A percentile compares a stretch with the other conserved stretches of the same genome.
phyloP scores from a whole-genome alignment of 2,888 invertebrate genomes.

The Abrostola triplasia region DNA sequence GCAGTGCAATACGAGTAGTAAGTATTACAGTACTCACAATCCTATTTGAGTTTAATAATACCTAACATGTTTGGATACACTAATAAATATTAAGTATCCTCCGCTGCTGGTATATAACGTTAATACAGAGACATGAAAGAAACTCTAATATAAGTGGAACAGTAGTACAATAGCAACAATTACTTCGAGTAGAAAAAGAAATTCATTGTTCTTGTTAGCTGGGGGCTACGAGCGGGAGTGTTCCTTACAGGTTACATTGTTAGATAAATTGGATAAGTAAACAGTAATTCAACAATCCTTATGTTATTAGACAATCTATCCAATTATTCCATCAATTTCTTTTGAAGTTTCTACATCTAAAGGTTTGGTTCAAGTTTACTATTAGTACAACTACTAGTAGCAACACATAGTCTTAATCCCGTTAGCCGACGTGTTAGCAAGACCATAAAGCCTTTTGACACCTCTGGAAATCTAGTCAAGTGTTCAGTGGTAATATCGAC shows the following conservation, averaged over 20 bases:
- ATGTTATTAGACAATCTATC: background rate
- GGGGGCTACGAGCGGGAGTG: background rate
- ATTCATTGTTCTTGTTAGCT: background rate
- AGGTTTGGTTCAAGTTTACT: constrained; percentile 1
- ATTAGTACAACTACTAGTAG: background rate
- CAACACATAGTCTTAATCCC: constrained; percentile 12
- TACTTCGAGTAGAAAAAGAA: constrained; percentile 15
- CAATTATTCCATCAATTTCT: background rate
- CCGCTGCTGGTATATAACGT: constrained; percentile 6
- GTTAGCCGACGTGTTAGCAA: constrained; percentile 13
- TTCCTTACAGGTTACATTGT: background rate
- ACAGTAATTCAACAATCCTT: background rate
- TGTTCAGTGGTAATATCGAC: background rate
- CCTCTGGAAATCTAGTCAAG: background rate
- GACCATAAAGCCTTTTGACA: constrained; percentile 18
- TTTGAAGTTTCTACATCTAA: constrained; percentile 6
- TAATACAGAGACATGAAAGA: constrained; percentile 10
- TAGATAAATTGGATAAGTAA: background rate
- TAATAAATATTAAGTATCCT: constrained; percentile 20
- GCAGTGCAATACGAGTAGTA: constrained; percentile 30
- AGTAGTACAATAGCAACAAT: constrained; percentile 13
- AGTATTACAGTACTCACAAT: constrained; percentile 38
- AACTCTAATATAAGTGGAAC: constrained; percentile 9
- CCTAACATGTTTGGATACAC: constrained; percentile 15
- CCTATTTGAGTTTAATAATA: constrained; percentile 19